Evolutionary conservation across 2,113 vertebrate genomes (phyloP), one percentile per base, ranked within the genome.

Genomic region (Tricholaema leucomelas): DNA sequence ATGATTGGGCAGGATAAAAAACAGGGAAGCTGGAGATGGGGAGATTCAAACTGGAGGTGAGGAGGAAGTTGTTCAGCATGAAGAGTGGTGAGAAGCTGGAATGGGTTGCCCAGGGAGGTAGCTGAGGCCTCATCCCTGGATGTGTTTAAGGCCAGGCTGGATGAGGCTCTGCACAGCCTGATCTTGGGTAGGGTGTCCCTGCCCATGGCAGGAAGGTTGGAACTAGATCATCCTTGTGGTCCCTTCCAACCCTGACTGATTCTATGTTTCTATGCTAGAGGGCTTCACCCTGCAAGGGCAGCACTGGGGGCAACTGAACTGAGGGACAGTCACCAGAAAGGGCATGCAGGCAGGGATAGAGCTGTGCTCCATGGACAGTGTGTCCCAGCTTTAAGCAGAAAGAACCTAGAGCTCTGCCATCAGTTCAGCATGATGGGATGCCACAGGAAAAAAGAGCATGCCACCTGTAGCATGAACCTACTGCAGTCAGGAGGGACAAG

Each of bases 21-120:
- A 27, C 40, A 91, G 85, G 91, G 94, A 96, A 94, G 87, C 50
- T 94, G 85, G n/a, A n/a, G n/a, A n/a, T n/a, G n/a, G n/a, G n/a
- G n/a, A n/a, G n/a, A n/a, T n/a, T n/a, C n/a, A n/a, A n/a, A n/a
- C n/a, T n/a, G n/a, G n/a, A n/a, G n/a, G n/a, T n/a, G n/a, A n/a
- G n/a, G n/a, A n/a, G n/a, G n/a, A n/a, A n/a, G n/a, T n/a, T n/a
- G n/a, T n/a, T n/a, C n/a, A n/a, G n/a, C n/a, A n/a, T n/a, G n/a
- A n/a, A n/a, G n/a, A n/a, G n/a, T n/a, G n/a, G n/a, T n/a, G n/a
- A n/a, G n/a, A n/a, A n/a, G n/a, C n/a, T n/a, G n/a, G n/a, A n/a
- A n/a, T n/a, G n/a, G n/a, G n/a, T n/a, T n/a, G n/a, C n/a, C n/a
- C n/a, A n/a, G n/a, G n/a, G n/a, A n/a, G n/a, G n/a, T n/a, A n/a